These are phyloP conservation scores for Meloidogyne floridensis DNA, from an alignment of 1,140 invertebrate species.

Conservation along the genomic window DNA sequence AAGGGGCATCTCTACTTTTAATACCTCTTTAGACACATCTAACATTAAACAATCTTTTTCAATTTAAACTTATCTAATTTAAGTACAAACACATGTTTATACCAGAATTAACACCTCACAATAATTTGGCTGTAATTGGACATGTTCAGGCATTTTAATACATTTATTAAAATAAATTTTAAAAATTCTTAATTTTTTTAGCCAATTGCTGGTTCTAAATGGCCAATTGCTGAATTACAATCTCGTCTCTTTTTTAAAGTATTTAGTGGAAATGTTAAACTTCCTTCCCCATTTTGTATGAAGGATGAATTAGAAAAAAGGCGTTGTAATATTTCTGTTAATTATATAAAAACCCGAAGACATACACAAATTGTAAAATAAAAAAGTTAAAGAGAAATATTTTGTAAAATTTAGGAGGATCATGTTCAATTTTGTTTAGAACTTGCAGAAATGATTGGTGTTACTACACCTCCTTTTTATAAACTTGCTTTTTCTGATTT, in stretches of 20 bases:
- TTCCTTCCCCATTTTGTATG: conserved; percentile 41
- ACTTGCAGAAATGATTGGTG: conserved; percentile 19
- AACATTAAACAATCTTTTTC: background rate
- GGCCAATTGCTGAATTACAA: conserved; percentile 43
- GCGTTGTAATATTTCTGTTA: conserved; percentile 36
- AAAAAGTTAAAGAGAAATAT: no score
- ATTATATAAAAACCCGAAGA: conserved; percentile 41
- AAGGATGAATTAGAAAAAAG: conserved; percentile 38
- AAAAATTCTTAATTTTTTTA: conserved; percentile 10
- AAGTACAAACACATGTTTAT: conserved; percentile 40
- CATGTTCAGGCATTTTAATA: conserved; percentile 31
- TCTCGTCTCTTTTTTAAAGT: conserved; percentile 43
- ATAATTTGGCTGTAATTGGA: conserved; percentile 43
- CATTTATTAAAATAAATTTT: background rate
- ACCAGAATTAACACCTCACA: conserved; percentile 33
- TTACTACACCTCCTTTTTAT: conserved; percentile 7
- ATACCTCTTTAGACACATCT: no score
- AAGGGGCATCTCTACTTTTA: no score
- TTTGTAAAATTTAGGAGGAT: conserved; percentile 19
- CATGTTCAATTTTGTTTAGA: conserved; percentile 26
- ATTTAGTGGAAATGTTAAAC: conserved; percentile 30
- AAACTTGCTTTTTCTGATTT: conserved; percentile 21
- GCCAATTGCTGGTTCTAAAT: conserved; percentile 37
- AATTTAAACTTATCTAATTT: background rate
- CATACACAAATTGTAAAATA: conserved; percentile 35